These are phyloP conservation scores for Phyllotreta striolata DNA, from an alignment of 2,888 invertebrate genomes.

Conservation along the genomic window DNA sequence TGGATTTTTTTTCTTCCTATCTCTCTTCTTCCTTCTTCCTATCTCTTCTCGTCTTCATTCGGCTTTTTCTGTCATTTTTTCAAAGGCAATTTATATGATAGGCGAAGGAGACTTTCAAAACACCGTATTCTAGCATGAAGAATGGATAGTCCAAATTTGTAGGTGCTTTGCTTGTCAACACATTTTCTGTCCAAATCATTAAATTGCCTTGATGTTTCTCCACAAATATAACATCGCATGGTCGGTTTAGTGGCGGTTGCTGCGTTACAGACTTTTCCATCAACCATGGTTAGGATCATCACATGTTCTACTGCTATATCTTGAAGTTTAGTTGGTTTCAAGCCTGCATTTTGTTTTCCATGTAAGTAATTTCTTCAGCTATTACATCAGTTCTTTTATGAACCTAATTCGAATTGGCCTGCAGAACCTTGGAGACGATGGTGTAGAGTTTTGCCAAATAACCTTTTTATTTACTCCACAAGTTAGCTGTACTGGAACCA, in stretches of 20 bases:
- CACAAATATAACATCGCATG: constrained; percentile 42
- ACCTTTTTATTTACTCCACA: constrained; percentile 36
- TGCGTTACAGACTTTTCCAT: constrained; percentile 49
- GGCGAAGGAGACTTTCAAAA: constrained; percentile 31
- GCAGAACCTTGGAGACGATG: constrained; percentile 49
- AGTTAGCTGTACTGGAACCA: constrained; percentile 43
- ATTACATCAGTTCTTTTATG: constrained; percentile 39
- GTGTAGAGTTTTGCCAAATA: constrained; percentile 49
- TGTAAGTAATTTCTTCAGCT: not conserved
- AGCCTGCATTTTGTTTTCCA: not conserved
- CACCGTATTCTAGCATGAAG: constrained; percentile 38
- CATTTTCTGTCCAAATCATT: constrained; percentile 20
- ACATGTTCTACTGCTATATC: constrained; percentile 28
- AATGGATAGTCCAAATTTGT: constrained; percentile 35
- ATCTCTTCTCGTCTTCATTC: constrained; percentile 19
- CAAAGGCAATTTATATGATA: constrained; percentile 19
- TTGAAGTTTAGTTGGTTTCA: not conserved
- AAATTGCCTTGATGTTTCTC: constrained; percentile 39
- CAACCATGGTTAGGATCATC: constrained; percentile 46
- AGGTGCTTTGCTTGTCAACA: not conserved
- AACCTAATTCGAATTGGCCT: constrained; percentile 50
- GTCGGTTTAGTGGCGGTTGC: constrained; percentile 36
- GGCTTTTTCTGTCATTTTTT: constrained; percentile 7
- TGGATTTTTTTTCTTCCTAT: no score
- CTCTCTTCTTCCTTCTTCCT: constrained; percentile 28